Evolutionary conservation across 2,797 vertebrate genomes (phyloP).

Genomic region (Leontocebus nigricollis): DNA sequence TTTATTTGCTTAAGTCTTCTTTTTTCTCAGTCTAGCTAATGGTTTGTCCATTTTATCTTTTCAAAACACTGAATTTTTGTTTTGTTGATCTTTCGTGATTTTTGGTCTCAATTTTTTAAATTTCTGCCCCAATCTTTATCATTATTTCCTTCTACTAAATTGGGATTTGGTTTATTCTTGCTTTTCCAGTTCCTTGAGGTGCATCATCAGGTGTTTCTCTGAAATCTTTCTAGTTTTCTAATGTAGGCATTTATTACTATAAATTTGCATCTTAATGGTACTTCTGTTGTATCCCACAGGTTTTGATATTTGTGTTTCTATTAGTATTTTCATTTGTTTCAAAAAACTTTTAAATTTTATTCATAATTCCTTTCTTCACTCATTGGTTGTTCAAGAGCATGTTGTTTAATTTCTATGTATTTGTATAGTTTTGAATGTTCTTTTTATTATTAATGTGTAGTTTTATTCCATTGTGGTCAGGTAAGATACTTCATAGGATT

Average conservation of each 20-base stretch:
- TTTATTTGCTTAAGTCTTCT: neutral
- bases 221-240: neutral
- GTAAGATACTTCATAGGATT: neutral
- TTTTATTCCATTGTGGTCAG: neutral
- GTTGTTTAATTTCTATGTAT: neutral
- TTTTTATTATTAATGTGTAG: neutral
- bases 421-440: neutral
- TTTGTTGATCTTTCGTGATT: neutral
- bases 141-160: neutral
- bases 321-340: neutral
- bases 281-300: neutral
- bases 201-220: neutral
- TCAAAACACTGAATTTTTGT: neutral
- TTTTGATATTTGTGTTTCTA: neutral
- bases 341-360: neutral
- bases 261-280: neutral
- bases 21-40: neutral
- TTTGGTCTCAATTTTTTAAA: neutral
- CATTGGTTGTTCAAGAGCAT: neutral
- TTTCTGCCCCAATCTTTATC: neutral
- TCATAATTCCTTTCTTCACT: neutral
- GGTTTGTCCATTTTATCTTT: neutral
- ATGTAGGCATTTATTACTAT: neutral
- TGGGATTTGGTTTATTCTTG: neutral
- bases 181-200: neutral